Evolutionary conservation across 2,113 vertebrate species (phyloP), one percentile per base, ranked within the genome.

Genomic region (Coptodon bakossiorum): DNA sequence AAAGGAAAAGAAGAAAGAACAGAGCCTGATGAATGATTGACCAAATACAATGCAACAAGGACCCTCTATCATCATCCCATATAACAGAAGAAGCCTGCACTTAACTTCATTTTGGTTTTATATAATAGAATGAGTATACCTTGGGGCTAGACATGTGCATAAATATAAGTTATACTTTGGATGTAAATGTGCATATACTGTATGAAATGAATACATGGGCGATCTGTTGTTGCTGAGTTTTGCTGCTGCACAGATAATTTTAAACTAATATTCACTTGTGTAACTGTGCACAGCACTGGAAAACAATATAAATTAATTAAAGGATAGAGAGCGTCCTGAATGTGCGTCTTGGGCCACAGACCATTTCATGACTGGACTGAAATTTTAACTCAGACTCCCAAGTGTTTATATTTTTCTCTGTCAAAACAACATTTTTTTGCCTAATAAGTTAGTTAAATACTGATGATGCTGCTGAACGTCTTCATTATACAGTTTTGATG

Each of bases 91-190:
- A 54, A 43, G 3, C 9, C 10, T 12, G 24, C 73, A 61, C 24
- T 66, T 27, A 81, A 86, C 57, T 63, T 85, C 14, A 80, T 79
- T 38, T 80, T 71, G 14, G 1, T 81, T 81, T 38, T 27, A 84
- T 84, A 76, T 24, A 78, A 88, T 40, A 2, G 29, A 50, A 45
- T 81, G 89, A 79, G 50, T 57, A 80, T 14, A 76, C 17, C 79
- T 50, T 3, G 19, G 56, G 45, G 31, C 52, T 57, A 79, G 19
- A 81, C 38, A 80, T 83, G 38, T 78, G 71, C 81, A 83, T 86
- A n/a, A 76, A 88, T 84, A 66, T 80, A 84, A 90, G 90, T 78
- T 48, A 80, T 57, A 80, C 57, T 80, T 80, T 82, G 48, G 83
- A 80, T 90, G 80, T 48, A 80, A 86, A 59, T 43, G 14, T 17